Conservation (phyloP, 2,797 vertebrate species). For the Falco rusticolus region DNA sequence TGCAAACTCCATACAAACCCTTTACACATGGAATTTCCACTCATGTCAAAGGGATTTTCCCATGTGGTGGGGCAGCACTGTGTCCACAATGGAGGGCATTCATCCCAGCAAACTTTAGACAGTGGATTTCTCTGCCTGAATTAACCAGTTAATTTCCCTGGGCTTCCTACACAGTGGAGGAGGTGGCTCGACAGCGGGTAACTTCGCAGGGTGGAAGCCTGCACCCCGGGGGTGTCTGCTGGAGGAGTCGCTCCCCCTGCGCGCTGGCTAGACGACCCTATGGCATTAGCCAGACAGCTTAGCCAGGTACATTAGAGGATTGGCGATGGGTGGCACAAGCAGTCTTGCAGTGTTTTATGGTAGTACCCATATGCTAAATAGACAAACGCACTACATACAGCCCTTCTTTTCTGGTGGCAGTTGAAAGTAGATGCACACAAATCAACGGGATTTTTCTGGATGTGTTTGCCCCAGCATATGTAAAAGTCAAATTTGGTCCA, state of each 20-base stretch:
- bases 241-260: not conserved
- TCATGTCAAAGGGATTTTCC: slow-evolving; percentile 38
- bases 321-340: not conserved
- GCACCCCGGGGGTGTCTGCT: not conserved
- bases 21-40: not conserved
- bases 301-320: not conserved
- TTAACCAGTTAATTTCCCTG: not conserved
- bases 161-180: not conserved
- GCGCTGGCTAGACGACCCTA: not conserved
- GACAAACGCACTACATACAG: not conserved
- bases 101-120: not conserved
- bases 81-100: not conserved
- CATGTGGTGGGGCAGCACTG: not conserved
- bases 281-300: not conserved
- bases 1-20: not conserved
- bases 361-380: not conserved
- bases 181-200: not conserved
- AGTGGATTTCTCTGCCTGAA: not conserved
- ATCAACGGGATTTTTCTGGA: not conserved
- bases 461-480: not conserved
- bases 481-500: not conserved
- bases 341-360: not conserved
- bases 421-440: not conserved
- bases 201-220: not conserved
- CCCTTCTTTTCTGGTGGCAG: not conserved